Percentiles rank a stretch among this genome's conserved stretches.
Conservation (phyloP, 2,797 vertebrate species). For the Molossus alvarezi region DNA sequence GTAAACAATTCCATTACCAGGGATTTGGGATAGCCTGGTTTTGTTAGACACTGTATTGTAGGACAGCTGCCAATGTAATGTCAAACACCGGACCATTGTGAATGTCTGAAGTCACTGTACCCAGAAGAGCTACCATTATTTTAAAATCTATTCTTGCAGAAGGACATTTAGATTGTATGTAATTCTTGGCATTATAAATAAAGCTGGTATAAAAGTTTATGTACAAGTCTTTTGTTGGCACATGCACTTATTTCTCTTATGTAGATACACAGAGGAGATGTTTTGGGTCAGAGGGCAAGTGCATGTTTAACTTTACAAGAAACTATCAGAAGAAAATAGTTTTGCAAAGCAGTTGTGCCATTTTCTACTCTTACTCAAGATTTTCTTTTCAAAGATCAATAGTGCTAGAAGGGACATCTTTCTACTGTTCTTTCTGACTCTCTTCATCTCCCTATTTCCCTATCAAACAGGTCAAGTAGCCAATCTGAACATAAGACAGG, state of each 20-base stretch:
- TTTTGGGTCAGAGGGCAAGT: slow-evolving; percentile 57
- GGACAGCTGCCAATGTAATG: background rate
- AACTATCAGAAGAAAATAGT: background rate
- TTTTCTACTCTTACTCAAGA: slow-evolving; percentile 41
- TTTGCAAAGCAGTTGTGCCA: slow-evolving; percentile 19
- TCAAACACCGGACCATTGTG: background rate
- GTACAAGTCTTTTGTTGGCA: background rate
- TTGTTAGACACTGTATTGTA: background rate
- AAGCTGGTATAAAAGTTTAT: background rate
- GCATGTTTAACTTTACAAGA: background rate
- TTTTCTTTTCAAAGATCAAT: slow-evolving; percentile 23
- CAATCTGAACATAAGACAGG: background rate
- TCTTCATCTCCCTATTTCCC: background rate
- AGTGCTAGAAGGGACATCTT: background rate
- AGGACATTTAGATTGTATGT: background rate
- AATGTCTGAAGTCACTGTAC: background rate
- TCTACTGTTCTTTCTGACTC: background rate
- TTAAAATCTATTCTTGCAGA: background rate
- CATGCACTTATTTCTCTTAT: background rate
- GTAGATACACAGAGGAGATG: background rate
- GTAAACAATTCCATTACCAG: background rate
- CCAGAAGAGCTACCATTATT: background rate
- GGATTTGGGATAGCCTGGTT: background rate
- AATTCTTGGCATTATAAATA: background rate
- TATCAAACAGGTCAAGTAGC: background rate